Percentiles rank a stretch among this genome's conserved stretches.
Conservation (phyloP, 2,797 vertebrate species). For the Chaunax sp. region DNA sequence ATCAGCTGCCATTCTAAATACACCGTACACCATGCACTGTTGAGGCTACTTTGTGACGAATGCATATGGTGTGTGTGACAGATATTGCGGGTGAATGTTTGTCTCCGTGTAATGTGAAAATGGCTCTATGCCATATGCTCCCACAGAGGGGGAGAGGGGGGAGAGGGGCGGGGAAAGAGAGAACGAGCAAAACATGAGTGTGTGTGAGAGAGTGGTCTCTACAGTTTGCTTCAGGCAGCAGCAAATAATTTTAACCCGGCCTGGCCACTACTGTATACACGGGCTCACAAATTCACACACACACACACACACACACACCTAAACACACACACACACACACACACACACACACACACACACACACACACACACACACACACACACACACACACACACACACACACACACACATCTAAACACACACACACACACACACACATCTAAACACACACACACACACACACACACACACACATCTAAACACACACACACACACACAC, state of each 20-base stretch:
- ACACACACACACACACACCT: conserved; percentile 35
- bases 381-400: conserved; percentile 27
- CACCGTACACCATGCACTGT: conserved; percentile 22
- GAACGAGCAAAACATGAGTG: conserved; percentile 9
- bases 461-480: conserved; percentile 28
- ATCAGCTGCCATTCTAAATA: conserved; percentile 41
- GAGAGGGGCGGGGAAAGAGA: conserved; percentile 21
- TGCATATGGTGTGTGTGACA: conserved; percentile 22
- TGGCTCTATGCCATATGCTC: conserved; percentile 51
- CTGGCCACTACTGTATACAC: conserved; percentile 65
- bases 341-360: conserved; percentile 21
- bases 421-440: conserved; percentile 30
- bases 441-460: conserved; percentile 21
- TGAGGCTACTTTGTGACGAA: conserved; percentile 3
- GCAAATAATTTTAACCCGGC: conserved; percentile 81
- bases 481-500: conserved; percentile 41
- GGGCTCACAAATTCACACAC: conserved; percentile 14
- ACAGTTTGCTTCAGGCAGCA: conserved; percentile 53
- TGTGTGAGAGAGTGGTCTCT: conserved; percentile 36
- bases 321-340: conserved; percentile 19
- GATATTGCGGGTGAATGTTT: conserved; percentile 26
- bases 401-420: conserved; percentile 33
- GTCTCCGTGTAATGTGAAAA: conserved; percentile 33
- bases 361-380: conserved; percentile 25
- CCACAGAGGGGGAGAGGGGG: conserved; percentile 27